Conservation (phyloP, 2,888 invertebrate genomes). For the Meteorus colon region DNA sequence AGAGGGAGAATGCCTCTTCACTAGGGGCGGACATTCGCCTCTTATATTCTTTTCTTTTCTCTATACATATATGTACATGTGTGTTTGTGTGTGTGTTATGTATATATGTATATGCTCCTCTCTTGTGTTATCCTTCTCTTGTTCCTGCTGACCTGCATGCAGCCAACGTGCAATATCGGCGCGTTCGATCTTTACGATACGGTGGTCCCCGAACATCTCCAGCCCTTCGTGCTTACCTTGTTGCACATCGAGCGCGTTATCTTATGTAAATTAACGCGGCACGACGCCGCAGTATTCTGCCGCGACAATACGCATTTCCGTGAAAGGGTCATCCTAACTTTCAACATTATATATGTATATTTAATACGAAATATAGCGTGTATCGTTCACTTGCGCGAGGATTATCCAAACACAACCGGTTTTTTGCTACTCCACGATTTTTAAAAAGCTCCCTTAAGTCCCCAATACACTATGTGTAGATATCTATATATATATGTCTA, state of each 20-base stretch:
- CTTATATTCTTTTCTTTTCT: conserved; percentile 24
- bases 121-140: conserved; percentile 29
- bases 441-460: neutral
- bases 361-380: conserved; percentile 7
- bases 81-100: neutral
- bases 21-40: conserved; percentile 31
- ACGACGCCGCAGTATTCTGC: conserved; percentile 33
- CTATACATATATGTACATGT: neutral
- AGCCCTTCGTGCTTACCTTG: conserved; percentile 34
- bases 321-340: conserved; percentile 21
- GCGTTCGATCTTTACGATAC: conserved; percentile 48
- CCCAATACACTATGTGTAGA: neutral
- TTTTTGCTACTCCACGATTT: neutral
- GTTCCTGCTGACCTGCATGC: conserved; percentile 37
- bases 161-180: conserved; percentile 37
- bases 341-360: neutral
- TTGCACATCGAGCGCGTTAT: conserved; percentile 41
- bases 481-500: neutral
- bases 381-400: neutral
- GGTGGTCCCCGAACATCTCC: conserved; percentile 42
- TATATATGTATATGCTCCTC: conserved; percentile 1
- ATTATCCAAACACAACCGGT: conserved; percentile 18
- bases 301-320: conserved; percentile 27
- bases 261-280: conserved; percentile 45
- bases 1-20: conserved; percentile 10